Evolutionary conservation across 1,140 invertebrate genomes (phyloP), one percentile per base, ranked within the genome.

Genomic region (Zaprionus kolodkinae): DNA sequence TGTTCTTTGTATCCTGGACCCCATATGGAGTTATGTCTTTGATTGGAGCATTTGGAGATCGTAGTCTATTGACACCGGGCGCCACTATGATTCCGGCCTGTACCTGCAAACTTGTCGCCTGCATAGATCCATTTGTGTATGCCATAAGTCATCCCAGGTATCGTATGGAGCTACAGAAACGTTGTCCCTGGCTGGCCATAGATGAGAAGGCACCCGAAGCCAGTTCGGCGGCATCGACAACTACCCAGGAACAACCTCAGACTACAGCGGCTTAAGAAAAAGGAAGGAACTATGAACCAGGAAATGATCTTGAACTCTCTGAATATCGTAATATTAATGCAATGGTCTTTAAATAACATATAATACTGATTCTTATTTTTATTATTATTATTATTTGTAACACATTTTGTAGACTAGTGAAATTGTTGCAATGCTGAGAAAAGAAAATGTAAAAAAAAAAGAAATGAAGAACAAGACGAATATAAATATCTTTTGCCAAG

Each of bases 81-180:
- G 94, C 97, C 0, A 96, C 96, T 0, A 97, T 97, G 96, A 96
- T 97, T 88, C 96, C 96, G 30, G 96, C 97, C 1, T 95, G 96
- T 60, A 93, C 95, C 13, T 97, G 96, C 91, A 97, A 97, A 93
- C 93, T 95, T 17, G 96, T 97, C 2, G 96, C 97, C n/a, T 97
- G 96, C 92, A 94, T 97, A 60, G 96, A 97, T 93, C 97, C 96
- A 0, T 97, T 96, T 88, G 95, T 97, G 5, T 97, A 97, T 83
- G 96, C 96, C 1, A 97, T 97, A 68, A 97, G 96, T 91, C 97
- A 97, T 94, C 97, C 96, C 6, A 95, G 94, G 94, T 97, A 97
- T 93, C 95, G 94, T 68, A 48, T 94, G 63, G 94, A 95, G 74
- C 86, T 95, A n/a, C 93, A 94, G 72, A 95, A 95, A 70, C 93